Percentiles rank a stretch among this genome's conserved stretches.
phyloP scores from a whole-genome alignment of 2,113 vertebrate species.

The Anguilla rostrata region DNA sequence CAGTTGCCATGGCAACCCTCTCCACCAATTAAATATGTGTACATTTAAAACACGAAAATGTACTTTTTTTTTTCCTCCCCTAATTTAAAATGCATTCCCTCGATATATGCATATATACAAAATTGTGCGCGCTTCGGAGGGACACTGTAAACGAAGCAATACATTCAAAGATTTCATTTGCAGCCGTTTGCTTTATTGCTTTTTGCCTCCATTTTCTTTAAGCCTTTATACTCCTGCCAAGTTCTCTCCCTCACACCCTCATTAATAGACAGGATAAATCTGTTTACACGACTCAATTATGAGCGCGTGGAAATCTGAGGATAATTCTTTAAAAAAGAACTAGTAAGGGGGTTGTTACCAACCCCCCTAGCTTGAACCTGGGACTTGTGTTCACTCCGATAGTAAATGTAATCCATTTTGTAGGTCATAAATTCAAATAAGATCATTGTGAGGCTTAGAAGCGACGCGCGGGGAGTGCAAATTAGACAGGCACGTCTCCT shows the following conservation, averaged over 20 bases:
- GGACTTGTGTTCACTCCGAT: constrained; percentile 42
- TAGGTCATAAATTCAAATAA: constrained; percentile 44
- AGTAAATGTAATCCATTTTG: constrained; percentile 55
- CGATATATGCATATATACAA: neutral
- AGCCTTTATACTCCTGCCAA: constrained; percentile 13
- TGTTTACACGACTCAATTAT: constrained; percentile 39
- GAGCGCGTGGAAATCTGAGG: neutral
- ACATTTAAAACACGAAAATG: constrained; percentile 47
- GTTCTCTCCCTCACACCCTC: constrained; percentile 25
- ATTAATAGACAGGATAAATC: constrained; percentile 42
- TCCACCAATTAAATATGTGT: constrained; percentile 60
- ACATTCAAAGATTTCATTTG: constrained; percentile 8
- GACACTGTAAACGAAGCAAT: constrained; percentile 18
- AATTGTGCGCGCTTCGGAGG: constrained; percentile 4
- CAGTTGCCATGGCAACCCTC: constrained; percentile 61
- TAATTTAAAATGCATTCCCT: constrained; percentile 17
- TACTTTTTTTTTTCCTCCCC: constrained; percentile 24
- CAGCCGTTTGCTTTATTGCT: neutral
- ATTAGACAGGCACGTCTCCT: constrained; percentile 15
- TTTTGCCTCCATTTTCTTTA: constrained; percentile 24
- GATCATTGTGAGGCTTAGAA: constrained; percentile 40
- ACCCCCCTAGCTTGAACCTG: neutral
- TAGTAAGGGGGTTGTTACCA: neutral
- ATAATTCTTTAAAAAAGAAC: neutral
- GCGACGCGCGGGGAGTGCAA: constrained; percentile 35